These are phyloP conservation scores for Drosophila niveifrons DNA, from an alignment of 2,888 invertebrate genomes.

Conservation along the genomic window DNA sequence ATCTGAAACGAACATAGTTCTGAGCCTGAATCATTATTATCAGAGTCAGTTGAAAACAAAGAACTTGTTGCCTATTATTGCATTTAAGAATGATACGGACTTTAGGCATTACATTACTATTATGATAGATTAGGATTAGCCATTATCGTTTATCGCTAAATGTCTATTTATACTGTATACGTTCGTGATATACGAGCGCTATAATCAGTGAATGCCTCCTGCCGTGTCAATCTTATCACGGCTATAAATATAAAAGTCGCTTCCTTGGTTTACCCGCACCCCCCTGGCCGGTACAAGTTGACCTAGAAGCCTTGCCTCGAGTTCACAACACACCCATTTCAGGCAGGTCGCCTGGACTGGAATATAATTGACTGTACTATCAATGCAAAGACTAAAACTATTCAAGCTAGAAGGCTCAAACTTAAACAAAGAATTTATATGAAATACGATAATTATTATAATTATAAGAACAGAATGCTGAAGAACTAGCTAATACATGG, in stretches of 20 bases:
- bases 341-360: background rate
- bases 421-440: no score
- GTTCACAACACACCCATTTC: slow-evolving; percentile 6
- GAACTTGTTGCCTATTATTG: background rate
- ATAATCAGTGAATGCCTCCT: slow-evolving; percentile 37
- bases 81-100: slow-evolving; percentile 8
- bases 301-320: background rate
- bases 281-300: background rate
- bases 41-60: slow-evolving; percentile 14
- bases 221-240: slow-evolving; percentile 41
- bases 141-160: slow-evolving; percentile 14
- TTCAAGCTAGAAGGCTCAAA: no score
- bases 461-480: no score
- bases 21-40: background rate
- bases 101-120: slow-evolving; percentile 19
- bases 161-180: slow-evolving; percentile 15
- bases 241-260: slow-evolving; percentile 31
- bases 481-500: no score
- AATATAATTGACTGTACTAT: no score
- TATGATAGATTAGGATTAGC: slow-evolving; percentile 3
- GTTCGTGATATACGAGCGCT: slow-evolving; percentile 6
- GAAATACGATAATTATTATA: no score
- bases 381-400: no score
- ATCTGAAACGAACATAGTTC: slow-evolving; percentile 12
- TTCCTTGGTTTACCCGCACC: background rate